Base-by-base conservation (phyloP, 2,797 vertebrate species). In the Silurus lanzhouensis region DNA sequence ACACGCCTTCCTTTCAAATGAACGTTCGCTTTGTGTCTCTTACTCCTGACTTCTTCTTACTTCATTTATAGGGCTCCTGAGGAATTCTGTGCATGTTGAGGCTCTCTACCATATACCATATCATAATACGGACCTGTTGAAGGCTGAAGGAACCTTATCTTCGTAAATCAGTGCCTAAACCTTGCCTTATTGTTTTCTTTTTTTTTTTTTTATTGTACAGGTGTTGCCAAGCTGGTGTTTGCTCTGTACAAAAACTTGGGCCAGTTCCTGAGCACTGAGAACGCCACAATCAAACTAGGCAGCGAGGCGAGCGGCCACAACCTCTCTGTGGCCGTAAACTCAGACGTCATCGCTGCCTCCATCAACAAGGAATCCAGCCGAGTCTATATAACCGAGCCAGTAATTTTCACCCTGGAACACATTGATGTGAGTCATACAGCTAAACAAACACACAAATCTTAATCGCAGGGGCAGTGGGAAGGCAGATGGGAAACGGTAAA, bases 311-410 rank as follows among this genome's bases (percentile, higher is more conserved):
- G 92, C 1, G 96, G 97, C 52, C 96, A 95, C 81, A 99, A 99
- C 85, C 95, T 95, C 90, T 97, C 97, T 0, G 96, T 99, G 38
- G 97, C 97, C 0, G 98, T 99, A 91, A 99, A 99, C 92, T 99
- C 98, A 0, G 97, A 99, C 88, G 96, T 99, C 95, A 98, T 99
- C 27, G 97, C 98, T 0, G 97, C 98, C 84, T 99, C 98, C 2
- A 97, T 99, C 95, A 99, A 99, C 95, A 99, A 99, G 91, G 98
- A 99, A 92, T 99, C 98, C 79, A 99, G 97, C 94, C 96, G 98
- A 0, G 97, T 99, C 20, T 99, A 97, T 95, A 95, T 99, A 93
- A 97, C 97, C 0, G 98, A 99, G 88, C 98, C 98, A 0, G 98
- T 99, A 93, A 95, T 98, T 91, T 99, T 99, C 80, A 99, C 97